Conservation (phyloP, 1,140 invertebrate genomes). For the Neoseiulus cucumeris region DNA sequence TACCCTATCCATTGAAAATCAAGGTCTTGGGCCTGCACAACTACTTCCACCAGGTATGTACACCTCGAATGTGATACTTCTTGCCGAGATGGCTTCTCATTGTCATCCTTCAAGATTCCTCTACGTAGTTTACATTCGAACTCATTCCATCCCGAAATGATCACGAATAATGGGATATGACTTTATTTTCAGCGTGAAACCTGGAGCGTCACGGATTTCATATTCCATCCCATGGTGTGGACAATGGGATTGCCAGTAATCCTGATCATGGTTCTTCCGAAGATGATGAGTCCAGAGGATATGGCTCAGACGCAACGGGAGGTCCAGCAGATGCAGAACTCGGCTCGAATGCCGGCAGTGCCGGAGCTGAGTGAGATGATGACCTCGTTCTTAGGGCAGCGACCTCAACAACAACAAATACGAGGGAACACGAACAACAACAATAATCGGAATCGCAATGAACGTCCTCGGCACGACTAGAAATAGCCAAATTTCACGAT, state of each 20-base stretch:
- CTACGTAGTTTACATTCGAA: too few species aligned
- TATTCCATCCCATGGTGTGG: conserved; percentile 90
- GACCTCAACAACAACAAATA: too few species aligned
- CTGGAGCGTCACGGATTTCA: conserved; percentile 79
- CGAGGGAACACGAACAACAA: too few species aligned
- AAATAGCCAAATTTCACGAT: too few species aligned
- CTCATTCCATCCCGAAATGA: too few species aligned
- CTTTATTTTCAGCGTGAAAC: conserved; percentile 48
- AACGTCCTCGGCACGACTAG: too few species aligned
- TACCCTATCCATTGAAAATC: conserved; percentile 75
- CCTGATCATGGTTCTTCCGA: conserved; percentile 75
- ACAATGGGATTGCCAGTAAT: conserved; percentile 88
- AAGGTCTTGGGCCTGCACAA: conserved; percentile 54
- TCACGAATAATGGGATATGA: too few species aligned
- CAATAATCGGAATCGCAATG: too few species aligned
- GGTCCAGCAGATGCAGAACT: conserved; percentile 56
- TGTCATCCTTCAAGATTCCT: too few species aligned
- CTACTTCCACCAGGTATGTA: conserved; percentile 51
- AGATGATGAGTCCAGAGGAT: conserved; percentile 57
- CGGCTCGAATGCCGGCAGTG: conserved; percentile 42
- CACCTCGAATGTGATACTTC: too few species aligned
- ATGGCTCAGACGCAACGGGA: conserved; percentile 33
- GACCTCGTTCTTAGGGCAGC: conserved; percentile 27
- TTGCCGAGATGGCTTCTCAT: too few species aligned
- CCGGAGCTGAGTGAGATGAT: conserved; percentile 78